Percentiles rank a stretch among this genome's conserved stretches.
Conservation (phyloP, 2,888 invertebrate species). For the Lasioglossum villosulum region DNA sequence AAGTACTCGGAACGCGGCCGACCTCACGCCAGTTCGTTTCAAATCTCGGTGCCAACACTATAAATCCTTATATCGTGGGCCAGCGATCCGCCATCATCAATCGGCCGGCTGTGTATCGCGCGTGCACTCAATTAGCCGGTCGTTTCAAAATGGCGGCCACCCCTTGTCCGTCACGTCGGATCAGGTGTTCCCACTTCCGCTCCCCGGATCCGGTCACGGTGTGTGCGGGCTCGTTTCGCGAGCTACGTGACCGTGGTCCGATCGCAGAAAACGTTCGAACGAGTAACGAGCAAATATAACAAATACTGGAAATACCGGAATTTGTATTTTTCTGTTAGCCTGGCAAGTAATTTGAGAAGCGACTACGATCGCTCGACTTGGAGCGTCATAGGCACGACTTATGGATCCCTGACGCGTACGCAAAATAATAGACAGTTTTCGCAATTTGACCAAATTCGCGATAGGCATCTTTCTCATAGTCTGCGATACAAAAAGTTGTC, state of each 20-base stretch:
- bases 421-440: neutral
- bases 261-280: slow-evolving; percentile 24
- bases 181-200: slow-evolving; percentile 67
- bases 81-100: slow-evolving; percentile 12
- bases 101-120: slow-evolving; percentile 13
- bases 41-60: slow-evolving; percentile 4
- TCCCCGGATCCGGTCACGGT: slow-evolving; percentile 64
- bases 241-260: slow-evolving; percentile 32
- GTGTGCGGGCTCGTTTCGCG: slow-evolving; percentile 46
- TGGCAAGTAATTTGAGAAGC: neutral
- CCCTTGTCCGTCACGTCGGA: slow-evolving; percentile 47
- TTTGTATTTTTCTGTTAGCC: neutral
- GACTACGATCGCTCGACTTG: neutral
- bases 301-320: neutral
- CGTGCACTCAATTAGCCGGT: slow-evolving; percentile 46
- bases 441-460: neutral
- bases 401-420: neutral
- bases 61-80: slow-evolving; percentile 14
- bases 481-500: neutral
- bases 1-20: slow-evolving; percentile 1
- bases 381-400: neutral
- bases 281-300: slow-evolving; percentile 14
- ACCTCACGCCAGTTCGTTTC: slow-evolving; percentile 1
- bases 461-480: too few species aligned
- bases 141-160: slow-evolving; percentile 40